Percentiles rank a stretch among this genome's conserved stretches.
Evolutionary conservation across 2,113 vertebrate genomes (phyloP).

Genomic region (Puma concolor): DNA sequence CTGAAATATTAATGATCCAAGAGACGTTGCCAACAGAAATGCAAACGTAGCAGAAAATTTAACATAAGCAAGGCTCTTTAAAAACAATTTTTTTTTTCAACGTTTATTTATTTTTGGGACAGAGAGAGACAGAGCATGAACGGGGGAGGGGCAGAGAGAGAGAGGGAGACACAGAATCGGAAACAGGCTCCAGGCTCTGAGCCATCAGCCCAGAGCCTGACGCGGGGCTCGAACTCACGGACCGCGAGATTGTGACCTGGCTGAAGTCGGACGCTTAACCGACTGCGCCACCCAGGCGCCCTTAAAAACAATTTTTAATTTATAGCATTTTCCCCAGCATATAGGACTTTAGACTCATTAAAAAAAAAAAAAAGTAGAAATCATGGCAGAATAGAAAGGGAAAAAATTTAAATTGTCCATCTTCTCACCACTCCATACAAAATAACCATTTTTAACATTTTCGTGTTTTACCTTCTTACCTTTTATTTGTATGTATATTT

Average conservation of each 20-base stretch:
- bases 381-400: background rate
- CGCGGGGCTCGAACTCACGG: too few species aligned
- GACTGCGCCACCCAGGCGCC: too few species aligned
- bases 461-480: slow-evolving; percentile 38
- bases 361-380: background rate
- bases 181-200: too few species aligned
- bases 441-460: slow-evolving; percentile 14
- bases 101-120: too few species aligned
- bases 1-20: background rate
- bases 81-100: background rate
- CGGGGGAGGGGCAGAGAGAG: too few species aligned
- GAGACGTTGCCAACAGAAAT: background rate
- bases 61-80: background rate
- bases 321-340: background rate
- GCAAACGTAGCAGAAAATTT: background rate
- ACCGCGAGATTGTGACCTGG: too few species aligned
- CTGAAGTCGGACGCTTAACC: too few species aligned
- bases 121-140: too few species aligned
- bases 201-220: too few species aligned
- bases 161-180: too few species aligned
- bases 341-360: background rate
- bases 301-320: background rate
- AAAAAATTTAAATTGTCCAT: background rate
- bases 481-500: slow-evolving; percentile 23
- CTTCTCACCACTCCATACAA: background rate